Base-by-base conservation (phyloP, 2,113 vertebrate genomes). In the Catharus bicknelli region DNA sequence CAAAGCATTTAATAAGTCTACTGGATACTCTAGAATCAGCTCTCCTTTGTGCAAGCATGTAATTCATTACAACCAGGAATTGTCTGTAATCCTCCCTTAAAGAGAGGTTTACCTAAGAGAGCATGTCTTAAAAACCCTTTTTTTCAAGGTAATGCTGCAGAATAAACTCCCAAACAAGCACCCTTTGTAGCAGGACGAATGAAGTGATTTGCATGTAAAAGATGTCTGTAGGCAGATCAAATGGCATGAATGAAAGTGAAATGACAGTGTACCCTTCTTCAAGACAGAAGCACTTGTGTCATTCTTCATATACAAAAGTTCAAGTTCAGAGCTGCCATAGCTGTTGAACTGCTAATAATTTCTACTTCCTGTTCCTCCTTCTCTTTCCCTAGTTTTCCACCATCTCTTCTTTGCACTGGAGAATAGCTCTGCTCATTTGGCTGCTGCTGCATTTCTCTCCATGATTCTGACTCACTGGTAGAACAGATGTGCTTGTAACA, bases 41-140 rank as follows among this genome's bases (percentile, higher is more conserved):
- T 42, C 11, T 58, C 11, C 38, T 83, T 76, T 50, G 16, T 36
- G 59, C 30, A 73, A 77, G 5, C 10, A 68, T 18, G 5, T 11
- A n/a, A 63, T 72, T 68, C 26, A 48, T 64, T 76, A 53, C 7
- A 64, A 61, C 3, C 10, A 62, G 34, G 11, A 84, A 55, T 51
- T 81, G 11, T 26, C 34, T 66, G 22, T 40, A 74, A 47, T 50
- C 10, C 27, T 73, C 7, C 25, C 5, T 63, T 74, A 62, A 69
- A 66, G 12, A 16, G 9, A 69, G 2, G 10, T 66, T 61, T 86
- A 70, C 7, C 10, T 58, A 45, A 67, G 14, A 58, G 0, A 16
- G 1, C 25, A 30, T 7, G 4, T 40, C 32, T 74, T 57, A 25
- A 69, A 68, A 3, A 0, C 2, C 3, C 2, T 38, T 84, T 47